phyloP scores from a whole-genome alignment of 2,888 invertebrate genomes.

The Hyposoter dolosus region DNA sequence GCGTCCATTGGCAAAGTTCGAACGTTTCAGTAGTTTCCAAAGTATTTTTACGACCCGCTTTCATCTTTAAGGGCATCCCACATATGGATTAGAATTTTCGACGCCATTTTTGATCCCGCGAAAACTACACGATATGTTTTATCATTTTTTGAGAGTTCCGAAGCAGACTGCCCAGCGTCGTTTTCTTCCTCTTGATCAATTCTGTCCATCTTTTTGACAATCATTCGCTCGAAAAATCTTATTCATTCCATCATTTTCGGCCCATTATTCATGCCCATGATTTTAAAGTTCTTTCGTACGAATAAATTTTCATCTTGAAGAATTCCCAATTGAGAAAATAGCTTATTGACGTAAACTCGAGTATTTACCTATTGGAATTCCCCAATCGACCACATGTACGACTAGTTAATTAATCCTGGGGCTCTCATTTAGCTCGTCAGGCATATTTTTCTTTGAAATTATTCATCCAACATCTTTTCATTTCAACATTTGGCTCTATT shows the following conservation, averaged over 20 bases:
- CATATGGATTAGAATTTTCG: slow-evolving; percentile 31
- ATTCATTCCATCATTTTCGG: no score
- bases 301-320: neutral
- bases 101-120: slow-evolving; percentile 68
- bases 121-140: slow-evolving; percentile 20
- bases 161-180: neutral
- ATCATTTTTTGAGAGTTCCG: neutral
- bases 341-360: neutral
- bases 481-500: neutral
- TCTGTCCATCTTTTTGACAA: neutral
- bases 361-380: neutral
- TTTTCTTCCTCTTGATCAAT: neutral
- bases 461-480: neutral
- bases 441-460: neutral
- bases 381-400: neutral
- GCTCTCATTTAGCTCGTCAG: neutral
- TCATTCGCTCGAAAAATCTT: neutral
- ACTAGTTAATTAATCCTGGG: neutral
- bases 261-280: neutral
- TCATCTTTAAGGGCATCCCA: neutral
- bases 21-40: neutral
- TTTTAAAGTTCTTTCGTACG: neutral
- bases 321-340: neutral
- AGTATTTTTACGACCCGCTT: slow-evolving; percentile 31
- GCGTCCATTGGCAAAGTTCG: neutral